Conservation (phyloP, 2,113 vertebrate genomes). For the Myanophis thanlyinensis region DNA sequence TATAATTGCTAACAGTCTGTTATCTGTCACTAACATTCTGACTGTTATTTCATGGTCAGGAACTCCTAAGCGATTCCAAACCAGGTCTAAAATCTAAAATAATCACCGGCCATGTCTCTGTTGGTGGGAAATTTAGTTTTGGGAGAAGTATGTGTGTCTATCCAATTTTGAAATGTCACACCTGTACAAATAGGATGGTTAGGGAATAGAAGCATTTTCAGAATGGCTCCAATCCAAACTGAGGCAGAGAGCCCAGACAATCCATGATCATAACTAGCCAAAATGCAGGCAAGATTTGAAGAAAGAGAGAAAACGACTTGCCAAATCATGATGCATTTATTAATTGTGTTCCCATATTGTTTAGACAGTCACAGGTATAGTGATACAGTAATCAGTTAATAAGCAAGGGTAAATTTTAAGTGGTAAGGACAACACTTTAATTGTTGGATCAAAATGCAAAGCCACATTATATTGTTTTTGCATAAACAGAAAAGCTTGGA, state of each 20-base stretch:
- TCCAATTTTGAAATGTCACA: neutral
- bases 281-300: neutral
- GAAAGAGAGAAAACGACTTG: neutral
- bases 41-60: neutral
- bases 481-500: neutral
- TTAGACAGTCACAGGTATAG: too few relatives aligned
- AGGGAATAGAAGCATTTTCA: neutral
- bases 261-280: neutral
- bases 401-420: neutral
- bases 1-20: neutral
- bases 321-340: neutral
- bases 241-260: neutral
- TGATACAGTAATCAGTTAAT: neutral
- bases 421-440: neutral
- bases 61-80: neutral
- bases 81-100: neutral
- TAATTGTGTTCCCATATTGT: neutral
- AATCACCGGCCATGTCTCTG: neutral
- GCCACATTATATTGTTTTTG: neutral
- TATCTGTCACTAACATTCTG: neutral
- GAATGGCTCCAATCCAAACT: neutral
- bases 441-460: neutral
- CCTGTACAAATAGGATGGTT: neutral
- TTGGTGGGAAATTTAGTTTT: neutral
- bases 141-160: neutral